A percentile compares a stretch with the other conserved stretches of the same genome.
Evolutionary conservation across 2,797 vertebrate species (phyloP).

Genomic region (Gila robusta): DNA sequence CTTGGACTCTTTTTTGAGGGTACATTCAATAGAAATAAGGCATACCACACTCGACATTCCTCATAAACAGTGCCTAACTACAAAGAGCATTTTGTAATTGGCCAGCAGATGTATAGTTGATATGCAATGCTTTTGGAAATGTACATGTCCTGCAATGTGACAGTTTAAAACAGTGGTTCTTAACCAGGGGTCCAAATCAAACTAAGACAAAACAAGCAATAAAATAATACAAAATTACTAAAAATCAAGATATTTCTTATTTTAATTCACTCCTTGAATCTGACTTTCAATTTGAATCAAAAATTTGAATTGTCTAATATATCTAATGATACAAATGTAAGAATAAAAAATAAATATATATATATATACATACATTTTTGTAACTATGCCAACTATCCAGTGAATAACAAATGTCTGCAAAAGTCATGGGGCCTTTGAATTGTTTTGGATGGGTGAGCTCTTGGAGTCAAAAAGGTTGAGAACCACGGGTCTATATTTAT

Average conservation of each 20-base stretch:
- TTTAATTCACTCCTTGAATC: too few species aligned
- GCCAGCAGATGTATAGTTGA: background rate
- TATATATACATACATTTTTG: background rate
- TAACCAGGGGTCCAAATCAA: too few species aligned
- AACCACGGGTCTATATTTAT: background rate
- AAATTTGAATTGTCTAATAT: too few species aligned
- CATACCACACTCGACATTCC: background rate
- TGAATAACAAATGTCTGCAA: background rate
- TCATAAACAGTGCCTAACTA: background rate
- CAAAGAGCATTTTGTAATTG: background rate
- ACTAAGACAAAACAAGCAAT: background rate
- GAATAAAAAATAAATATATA: too few species aligned
- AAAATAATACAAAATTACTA: background rate
- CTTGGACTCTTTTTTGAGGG: slow-evolving; percentile 94
- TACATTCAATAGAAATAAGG: slow-evolving; percentile 67
- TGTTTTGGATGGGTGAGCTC: background rate
- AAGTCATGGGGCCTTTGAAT: background rate
- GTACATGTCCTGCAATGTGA: background rate
- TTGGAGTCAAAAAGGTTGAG: background rate
- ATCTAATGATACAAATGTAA: too few species aligned
- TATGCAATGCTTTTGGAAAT: background rate
- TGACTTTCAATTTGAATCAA: too few species aligned
- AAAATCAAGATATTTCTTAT: background rate
- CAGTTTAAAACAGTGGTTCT: background rate
- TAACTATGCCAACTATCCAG: background rate